Percentiles rank a stretch among this genome's conserved stretches.
Conservation (phyloP, 1,140 invertebrate genomes). For the Leptonema lineaticorne region DNA sequence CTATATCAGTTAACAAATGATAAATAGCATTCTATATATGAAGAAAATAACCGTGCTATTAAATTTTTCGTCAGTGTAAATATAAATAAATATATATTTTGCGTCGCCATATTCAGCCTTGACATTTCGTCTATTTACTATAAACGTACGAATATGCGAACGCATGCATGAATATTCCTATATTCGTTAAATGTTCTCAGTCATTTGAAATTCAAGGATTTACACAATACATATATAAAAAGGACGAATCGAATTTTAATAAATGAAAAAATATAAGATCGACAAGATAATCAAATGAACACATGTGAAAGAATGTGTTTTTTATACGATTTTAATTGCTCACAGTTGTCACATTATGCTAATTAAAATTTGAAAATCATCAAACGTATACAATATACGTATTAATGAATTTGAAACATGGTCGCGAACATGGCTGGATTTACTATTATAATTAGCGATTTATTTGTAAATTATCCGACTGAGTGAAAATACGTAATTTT, state of each 20-base stretch:
- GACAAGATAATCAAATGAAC: background rate
- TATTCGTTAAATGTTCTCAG: background rate
- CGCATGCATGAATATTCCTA: background rate
- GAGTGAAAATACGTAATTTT: too few species aligned
- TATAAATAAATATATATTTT: too few species aligned
- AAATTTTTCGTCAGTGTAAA: too few species aligned
- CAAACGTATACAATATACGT: too few species aligned
- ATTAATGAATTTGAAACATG: too few species aligned
- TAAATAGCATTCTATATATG: too few species aligned
- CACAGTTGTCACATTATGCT: conserved; percentile 4
- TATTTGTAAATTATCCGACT: background rate
- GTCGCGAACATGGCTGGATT: background rate
- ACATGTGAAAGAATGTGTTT: background rate
- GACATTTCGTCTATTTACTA: background rate
- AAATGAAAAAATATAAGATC: background rate
- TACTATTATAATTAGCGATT: background rate
- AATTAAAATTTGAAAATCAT: too few species aligned
- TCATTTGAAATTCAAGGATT: background rate
- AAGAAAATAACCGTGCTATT: too few species aligned
- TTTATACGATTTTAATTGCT: conserved; percentile 12
- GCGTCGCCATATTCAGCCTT: background rate
- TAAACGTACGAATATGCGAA: too few species aligned
- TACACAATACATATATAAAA: background rate
- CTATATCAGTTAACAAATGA: too few species aligned
- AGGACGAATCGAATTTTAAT: too few species aligned